phyloP scores from a whole-genome alignment of 2,797 vertebrate species.

The Leptoclinus maculatus region DNA sequence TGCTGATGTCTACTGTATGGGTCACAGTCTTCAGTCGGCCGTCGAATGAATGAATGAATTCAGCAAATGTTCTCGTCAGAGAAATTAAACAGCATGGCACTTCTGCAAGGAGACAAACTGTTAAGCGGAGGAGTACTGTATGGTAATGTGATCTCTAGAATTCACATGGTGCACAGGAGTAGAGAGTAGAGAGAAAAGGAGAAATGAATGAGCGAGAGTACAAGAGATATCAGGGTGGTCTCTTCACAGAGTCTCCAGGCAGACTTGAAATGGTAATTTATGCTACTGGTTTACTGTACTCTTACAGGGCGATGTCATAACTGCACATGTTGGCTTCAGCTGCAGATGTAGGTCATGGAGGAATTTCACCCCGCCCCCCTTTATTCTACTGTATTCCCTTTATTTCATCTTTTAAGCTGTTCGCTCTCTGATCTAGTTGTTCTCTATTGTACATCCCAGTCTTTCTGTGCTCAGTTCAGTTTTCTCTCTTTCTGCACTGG shows the following conservation, averaged over 20 bases:
- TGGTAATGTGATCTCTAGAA: neutral
- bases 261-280: slow-evolving; percentile 60
- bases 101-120: slow-evolving; percentile 21
- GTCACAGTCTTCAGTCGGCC: neutral
- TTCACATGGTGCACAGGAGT: neutral
- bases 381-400: slow-evolving; percentile 46
- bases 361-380: slow-evolving; percentile 13
- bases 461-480: slow-evolving; percentile 27
- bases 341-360: slow-evolving; percentile 53
- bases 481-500: slow-evolving; percentile 17
- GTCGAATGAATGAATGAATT: neutral
- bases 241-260: slow-evolving; percentile 46
- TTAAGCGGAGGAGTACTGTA: neutral
- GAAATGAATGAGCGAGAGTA: neutral
- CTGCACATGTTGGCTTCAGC: slow-evolving; percentile 37
- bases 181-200: neutral
- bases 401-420: slow-evolving; percentile 34
- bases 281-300: slow-evolving; percentile 47
- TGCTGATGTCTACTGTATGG: neutral
- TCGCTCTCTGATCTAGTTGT: slow-evolving; percentile 43
- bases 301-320: slow-evolving; percentile 39
- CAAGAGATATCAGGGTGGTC: slow-evolving; percentile 26
- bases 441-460: slow-evolving; percentile 12
- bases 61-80: slow-evolving; percentile 10
- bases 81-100: neutral